Base-by-base conservation (phyloP, 2,888 invertebrate species). In the Rotaria magnacalcarata region DNA sequence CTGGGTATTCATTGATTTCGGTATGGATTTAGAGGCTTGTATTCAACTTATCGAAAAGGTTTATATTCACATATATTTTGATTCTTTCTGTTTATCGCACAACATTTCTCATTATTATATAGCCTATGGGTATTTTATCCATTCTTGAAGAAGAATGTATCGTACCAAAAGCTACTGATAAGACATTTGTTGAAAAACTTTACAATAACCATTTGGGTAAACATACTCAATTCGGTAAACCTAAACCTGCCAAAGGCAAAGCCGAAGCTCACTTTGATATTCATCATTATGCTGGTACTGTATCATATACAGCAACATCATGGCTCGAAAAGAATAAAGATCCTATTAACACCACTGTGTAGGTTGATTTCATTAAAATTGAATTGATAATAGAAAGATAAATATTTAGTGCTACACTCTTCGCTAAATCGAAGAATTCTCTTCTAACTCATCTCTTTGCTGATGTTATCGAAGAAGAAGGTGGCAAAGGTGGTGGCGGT, bases 251-350 rank as follows among this genome's bases (percentile, higher is more conserved):
- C 85, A 90, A 90, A 88, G 97, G 97, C 90, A 95, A 96, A 93
- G 94, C 94, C 92, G 95, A 96, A 89, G 97, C 96, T 89, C 97
- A 99, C 94, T 99, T 99, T 92, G 96, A 97, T 90, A 95, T 99
- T 92, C 96, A 95, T 91, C 99, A 99, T 93, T 99, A 99, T 92
- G 99, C 99, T 92, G 99, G 99, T 93, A 94, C 94, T 92, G 98
- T 96, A 93, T 52, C 86, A 34, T 86, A 86, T 50, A 86, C 27
- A 34, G 84, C 67, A 93, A 94, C 94, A 90, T 96, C 96, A 90
- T 99, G 99, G 99, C 94, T 99, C 92, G 98, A 99, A 93, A 99
- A 99, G 96, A 99, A 99, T 95, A 99, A 99, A 95, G 99, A 99
- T 93, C 99, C 99, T 90, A 93, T 99, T 92, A 99, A 99, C 94